Percentiles rank a stretch among this genome's conserved stretches.
Evolutionary conservation across 2,888 invertebrate genomes (phyloP).

Genomic region (Drosophila phalerata): DNA sequence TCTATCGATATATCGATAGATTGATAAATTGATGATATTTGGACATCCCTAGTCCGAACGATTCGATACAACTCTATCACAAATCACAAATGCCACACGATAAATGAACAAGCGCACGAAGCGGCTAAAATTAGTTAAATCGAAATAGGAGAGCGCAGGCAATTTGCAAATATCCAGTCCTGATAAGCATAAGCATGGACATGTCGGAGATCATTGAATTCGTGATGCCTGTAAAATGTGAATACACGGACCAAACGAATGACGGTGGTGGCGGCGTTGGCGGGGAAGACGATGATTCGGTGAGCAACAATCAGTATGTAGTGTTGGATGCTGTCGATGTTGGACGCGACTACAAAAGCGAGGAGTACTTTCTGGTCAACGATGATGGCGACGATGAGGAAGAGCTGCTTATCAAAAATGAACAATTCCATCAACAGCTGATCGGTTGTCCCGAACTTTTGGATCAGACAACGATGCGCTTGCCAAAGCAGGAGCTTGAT

Average conservation of each 20-base stretch:
- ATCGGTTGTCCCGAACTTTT: conserved; percentile 35
- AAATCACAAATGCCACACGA: conserved; percentile 54
- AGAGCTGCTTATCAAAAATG: conserved; percentile 46
- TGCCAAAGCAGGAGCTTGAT: conserved; percentile 27
- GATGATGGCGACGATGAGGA: conserved; percentile 42
- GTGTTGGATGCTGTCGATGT: conserved; percentile 62
- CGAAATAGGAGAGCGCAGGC: conserved; percentile 4
- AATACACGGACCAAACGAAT: conserved; percentile 45
- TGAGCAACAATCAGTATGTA: conserved; percentile 39
- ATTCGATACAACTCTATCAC: conserved; percentile 1
- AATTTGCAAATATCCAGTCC: conserved; percentile 13
- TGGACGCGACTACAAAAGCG: conserved; percentile 49
- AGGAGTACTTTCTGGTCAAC: conserved; percentile 55
- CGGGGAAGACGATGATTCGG: conserved; percentile 40
- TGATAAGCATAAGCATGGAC: conserved; percentile 52
- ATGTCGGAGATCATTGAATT: conserved; percentile 82
- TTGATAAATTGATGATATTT: too few species aligned
- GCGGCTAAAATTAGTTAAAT: conserved; percentile 32
- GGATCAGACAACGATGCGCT: conserved; percentile 31
- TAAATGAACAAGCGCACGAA: conserved; percentile 45
- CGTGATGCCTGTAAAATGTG: conserved; percentile 58
- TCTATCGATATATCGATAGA: too few species aligned
- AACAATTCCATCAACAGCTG: conserved; percentile 50
- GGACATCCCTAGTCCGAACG: too few species aligned
- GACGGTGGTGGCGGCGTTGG: conserved; percentile 32